These are phyloP conservation scores for Perdita meconis DNA, from an alignment of 2,888 invertebrate genomes.

Conservation along the genomic window DNA sequence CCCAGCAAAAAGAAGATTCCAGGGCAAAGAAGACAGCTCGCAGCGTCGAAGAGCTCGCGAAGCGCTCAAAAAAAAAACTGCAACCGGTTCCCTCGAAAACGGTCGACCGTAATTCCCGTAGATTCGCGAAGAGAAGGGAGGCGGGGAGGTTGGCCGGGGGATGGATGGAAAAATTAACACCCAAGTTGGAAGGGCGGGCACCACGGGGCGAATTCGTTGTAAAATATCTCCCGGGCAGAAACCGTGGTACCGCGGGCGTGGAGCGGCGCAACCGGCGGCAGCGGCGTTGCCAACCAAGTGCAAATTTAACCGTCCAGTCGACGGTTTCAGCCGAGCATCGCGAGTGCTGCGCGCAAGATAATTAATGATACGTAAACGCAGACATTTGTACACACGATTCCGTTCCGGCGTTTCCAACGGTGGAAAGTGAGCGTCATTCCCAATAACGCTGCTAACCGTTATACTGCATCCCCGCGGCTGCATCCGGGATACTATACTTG, in stretches of 20 bases:
- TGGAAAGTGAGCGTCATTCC: constrained; percentile 49
- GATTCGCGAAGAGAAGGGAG: neutral
- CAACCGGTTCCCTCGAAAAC: neutral
- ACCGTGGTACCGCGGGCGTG: neutral
- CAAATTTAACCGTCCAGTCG: constrained; percentile 42
- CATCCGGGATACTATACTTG: constrained; percentile 47
- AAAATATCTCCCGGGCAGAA: constrained; percentile 1
- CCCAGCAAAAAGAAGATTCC: no score
- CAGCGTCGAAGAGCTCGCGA: no score
- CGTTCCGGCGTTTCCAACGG: constrained; percentile 20
- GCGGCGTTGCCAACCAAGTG: constrained; percentile 32
- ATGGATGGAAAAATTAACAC: constrained; percentile 10
- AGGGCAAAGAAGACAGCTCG: no score
- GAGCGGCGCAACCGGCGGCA: neutral
- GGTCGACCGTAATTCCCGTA: neutral
- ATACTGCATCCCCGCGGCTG: constrained; percentile 22
- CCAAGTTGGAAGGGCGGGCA: neutral
- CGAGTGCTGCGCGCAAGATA: constrained; percentile 42
- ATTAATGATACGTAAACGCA: constrained; percentile 58
- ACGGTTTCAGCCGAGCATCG: constrained; percentile 27
- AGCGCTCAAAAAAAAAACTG: neutral
- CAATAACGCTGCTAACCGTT: constrained; percentile 41
- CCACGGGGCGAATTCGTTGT: constrained; percentile 18
- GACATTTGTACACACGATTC: constrained; percentile 54
- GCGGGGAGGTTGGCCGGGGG: no score